Conservation (phyloP, 2,888 invertebrate species). For the Apeira syringaria region DNA sequence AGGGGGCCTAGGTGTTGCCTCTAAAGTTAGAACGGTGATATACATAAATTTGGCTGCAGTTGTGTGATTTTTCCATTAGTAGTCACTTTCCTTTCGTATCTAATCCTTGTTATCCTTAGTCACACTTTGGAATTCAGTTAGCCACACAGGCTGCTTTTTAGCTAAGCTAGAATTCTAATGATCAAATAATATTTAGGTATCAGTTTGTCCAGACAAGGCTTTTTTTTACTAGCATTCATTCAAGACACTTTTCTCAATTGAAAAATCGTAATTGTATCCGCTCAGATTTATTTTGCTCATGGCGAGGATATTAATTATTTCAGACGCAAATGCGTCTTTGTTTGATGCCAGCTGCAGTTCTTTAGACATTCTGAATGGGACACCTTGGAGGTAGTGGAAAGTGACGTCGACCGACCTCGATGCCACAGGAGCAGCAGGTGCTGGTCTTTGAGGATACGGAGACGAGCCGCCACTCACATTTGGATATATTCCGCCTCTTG, state of each 20-base stretch:
- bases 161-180: too few relatives aligned
- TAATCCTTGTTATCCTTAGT: too few relatives aligned
- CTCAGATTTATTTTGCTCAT: slow-evolving; percentile 72
- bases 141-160: too few relatives aligned
- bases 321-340: slow-evolving; percentile 73
- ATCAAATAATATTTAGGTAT: too few relatives aligned
- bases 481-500: slow-evolving; percentile 58
- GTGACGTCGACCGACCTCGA: slow-evolving; percentile 49
- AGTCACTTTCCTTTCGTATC: too few relatives aligned
- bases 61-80: too few relatives aligned
- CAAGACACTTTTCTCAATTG: slow-evolving; percentile 79
- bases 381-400: slow-evolving; percentile 79
- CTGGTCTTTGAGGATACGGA: slow-evolving; percentile 55
- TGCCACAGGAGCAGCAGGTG: slow-evolving; percentile 53
- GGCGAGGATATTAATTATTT: slow-evolving; percentile 77
- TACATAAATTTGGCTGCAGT: too few relatives aligned
- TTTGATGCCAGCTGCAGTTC: slow-evolving; percentile 71
- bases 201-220: too few relatives aligned
- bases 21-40: too few relatives aligned
- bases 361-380: slow-evolving; percentile 79
- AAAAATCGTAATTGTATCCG: slow-evolving; percentile 78
- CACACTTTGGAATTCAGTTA: too few relatives aligned
- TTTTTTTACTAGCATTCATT: slow-evolving; percentile 62
- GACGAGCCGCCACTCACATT: slow-evolving; percentile 50
- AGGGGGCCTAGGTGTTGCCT: too few relatives aligned